Base-by-base conservation (phyloP, 2,888 invertebrate species). In the Micropterix aruncella region DNA sequence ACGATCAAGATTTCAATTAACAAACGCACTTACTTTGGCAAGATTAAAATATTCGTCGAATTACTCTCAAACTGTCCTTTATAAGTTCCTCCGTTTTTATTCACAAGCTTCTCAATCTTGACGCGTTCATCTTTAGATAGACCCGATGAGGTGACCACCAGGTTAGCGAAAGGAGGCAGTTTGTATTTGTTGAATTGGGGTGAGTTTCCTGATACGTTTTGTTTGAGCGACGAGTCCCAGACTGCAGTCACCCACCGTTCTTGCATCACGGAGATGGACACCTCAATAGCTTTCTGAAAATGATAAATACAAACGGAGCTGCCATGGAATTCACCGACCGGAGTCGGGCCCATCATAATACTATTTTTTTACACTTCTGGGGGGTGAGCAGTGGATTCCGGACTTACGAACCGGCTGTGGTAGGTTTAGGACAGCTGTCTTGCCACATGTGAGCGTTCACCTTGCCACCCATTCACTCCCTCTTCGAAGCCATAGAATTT, bases 141-240 rank as follows among this genome's bases (percentile, higher is more conserved):
- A 9, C 89, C 89, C 1, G 93, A 87, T 0, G 85, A 80, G 1
- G 86, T 86, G 2, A 92, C 77, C 52, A 77, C 74, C 1, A 91
- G 66, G 45, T 85, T 86, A 48, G 81, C 76, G 60, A 95, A 92
- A 0, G 84, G 68, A 0, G 84, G 84, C 57, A 77, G 51, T 12
- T 61, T 64, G 52, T 74, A 67, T 41, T 63, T 60, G 14, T 74
- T 57, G 56, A 90, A 91, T 43, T 75, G 72, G 0, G 65, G 48
- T 49, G 85, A 81, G 0, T 74, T 66, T 1, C 80, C 85, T 40
- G 66, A 66, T 0, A 85, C 62, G 52, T 77, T 79, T 43, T 73
- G 63, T 1, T 60, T 64, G 38, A 80, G 67, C 43, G 85, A 84
- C 2, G 70, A 67, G 12, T 81, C 66, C 92, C 92, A 95, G 0